These are phyloP conservation scores for Mesembrinibis cayennensis DNA, from an alignment of 2,113 vertebrate genomes.

Conservation along the genomic window DNA sequence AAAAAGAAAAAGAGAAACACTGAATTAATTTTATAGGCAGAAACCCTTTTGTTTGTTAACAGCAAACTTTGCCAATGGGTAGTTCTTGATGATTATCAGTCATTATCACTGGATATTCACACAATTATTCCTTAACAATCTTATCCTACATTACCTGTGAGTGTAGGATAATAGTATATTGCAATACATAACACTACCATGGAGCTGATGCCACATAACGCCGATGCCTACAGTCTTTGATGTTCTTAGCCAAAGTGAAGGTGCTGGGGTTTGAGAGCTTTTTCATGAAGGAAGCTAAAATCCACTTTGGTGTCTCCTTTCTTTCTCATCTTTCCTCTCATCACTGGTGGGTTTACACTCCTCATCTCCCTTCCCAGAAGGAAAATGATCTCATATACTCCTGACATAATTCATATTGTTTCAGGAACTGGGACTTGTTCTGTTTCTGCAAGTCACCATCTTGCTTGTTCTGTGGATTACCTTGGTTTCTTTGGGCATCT, in stretches of 20 bases:
- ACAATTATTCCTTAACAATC: not conserved
- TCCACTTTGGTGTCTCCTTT: not conserved
- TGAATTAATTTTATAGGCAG: not conserved
- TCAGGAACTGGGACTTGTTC: not conserved
- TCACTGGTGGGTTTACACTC: not conserved
- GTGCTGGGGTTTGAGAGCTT: not conserved
- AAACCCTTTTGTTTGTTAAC: not conserved
- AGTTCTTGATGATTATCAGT: not conserved
- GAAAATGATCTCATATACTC: not conserved
- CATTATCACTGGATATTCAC: not conserved
- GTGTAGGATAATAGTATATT: not conserved
- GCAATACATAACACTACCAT: not conserved
- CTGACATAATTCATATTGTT: not conserved
- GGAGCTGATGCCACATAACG: not conserved
- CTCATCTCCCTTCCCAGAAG: not conserved
- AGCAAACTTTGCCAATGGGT: not conserved
- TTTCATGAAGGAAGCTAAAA: not conserved
- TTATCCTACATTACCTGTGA: not conserved
- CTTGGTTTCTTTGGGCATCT: not conserved
- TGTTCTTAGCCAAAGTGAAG: not conserved
- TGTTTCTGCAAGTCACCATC: not conserved
- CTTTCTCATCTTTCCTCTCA: not conserved
- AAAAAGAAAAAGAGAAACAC: not conserved
- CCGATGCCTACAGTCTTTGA: not conserved
- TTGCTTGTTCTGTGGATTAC: not conserved